Conservation (phyloP, 2,113 vertebrate genomes). For the Mirza zaza region DNA sequence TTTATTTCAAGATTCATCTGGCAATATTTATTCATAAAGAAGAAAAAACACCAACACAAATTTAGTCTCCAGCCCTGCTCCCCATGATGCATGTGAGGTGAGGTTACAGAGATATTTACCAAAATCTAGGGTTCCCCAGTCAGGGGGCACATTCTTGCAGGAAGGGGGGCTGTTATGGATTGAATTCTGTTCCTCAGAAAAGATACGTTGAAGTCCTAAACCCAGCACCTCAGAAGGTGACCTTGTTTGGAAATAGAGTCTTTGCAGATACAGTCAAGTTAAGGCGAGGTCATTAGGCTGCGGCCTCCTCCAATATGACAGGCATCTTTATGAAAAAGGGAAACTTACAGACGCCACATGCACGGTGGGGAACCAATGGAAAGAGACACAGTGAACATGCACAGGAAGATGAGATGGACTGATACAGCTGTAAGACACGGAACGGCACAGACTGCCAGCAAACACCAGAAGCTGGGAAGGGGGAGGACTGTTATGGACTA, state of each 20-base stretch:
- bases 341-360: not conserved
- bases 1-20: not conserved
- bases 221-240: not conserved
- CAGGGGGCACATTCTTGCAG: not conserved
- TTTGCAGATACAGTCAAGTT: not conserved
- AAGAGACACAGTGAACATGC: not conserved
- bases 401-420: not conserved
- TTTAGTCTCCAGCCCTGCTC: not conserved
- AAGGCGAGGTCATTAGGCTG: not conserved
- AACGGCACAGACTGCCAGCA: not conserved
- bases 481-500: not conserved
- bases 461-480: not conserved
- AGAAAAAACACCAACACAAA: not conserved
- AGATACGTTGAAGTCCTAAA: not conserved
- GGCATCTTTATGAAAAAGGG: not conserved
- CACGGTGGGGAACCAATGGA: not conserved
- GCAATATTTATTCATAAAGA: not conserved
- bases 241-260: not conserved
- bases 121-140: not conserved
- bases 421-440: not conserved
- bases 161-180: not conserved
- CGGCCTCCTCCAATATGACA: fast-evolving
- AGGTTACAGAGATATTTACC: not conserved
- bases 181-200: not conserved
- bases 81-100: not conserved